Conservation (phyloP, 2,113 vertebrate species). For the Osmerus mordax region DNA sequence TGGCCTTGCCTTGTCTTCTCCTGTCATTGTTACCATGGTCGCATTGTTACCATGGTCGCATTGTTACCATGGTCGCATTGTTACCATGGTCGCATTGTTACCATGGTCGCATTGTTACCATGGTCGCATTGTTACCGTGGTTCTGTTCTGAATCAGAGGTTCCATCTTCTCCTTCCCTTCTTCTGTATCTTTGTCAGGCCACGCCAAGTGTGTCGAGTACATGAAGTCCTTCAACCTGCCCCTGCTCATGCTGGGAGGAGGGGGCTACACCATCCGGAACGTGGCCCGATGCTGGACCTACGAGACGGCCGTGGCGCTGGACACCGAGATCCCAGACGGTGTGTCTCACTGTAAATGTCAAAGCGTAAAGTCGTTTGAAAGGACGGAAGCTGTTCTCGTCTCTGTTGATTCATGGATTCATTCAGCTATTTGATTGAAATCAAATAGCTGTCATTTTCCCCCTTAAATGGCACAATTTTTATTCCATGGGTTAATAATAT, state of each 20-base stretch:
- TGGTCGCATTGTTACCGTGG: too few relatives aligned
- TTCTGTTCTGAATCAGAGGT: background rate
- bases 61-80: background rate
- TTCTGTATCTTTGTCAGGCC: slow-evolving; percentile 68
- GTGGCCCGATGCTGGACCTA: slow-evolving; percentile 95
- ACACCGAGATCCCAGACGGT: slow-evolving; percentile 90
- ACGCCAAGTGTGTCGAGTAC: slow-evolving; percentile 94
- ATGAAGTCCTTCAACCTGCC: slow-evolving; percentile 94
- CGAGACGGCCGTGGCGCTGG: slow-evolving; percentile 90
- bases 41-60: background rate
- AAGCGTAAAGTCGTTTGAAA: background rate
- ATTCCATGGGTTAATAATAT: too few relatives aligned
- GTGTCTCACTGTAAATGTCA: background rate
- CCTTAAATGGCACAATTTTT: too few relatives aligned
- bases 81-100: background rate
- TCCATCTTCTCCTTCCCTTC: background rate
- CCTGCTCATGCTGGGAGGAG: slow-evolving; percentile 92
- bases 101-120: background rate
- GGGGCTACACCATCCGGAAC: slow-evolving; percentile 93
- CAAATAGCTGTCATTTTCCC: too few relatives aligned
- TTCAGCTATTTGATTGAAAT: too few relatives aligned
- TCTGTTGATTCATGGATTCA: too few relatives aligned
- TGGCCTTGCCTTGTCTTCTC: background rate
- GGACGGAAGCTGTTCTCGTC: too few relatives aligned
- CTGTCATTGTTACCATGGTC: background rate